phyloP scores from a whole-genome alignment of 2,113 vertebrate species.

The Scalopus aquaticus region DNA sequence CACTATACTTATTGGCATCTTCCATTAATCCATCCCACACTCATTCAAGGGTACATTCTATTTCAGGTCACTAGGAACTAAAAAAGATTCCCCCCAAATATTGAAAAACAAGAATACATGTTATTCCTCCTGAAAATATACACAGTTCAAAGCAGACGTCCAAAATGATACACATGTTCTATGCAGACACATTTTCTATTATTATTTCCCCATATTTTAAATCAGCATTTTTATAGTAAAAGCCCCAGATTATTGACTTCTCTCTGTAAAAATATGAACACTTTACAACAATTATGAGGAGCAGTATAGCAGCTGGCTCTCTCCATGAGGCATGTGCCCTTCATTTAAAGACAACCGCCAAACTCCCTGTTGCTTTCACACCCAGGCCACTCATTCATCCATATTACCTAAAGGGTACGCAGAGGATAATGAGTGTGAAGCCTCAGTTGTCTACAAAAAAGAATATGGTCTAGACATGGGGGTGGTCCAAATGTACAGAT shows the following conservation, averaged over 20 bases:
- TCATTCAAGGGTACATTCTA: not conserved
- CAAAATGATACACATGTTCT: not conserved
- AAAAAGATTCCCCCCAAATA: not conserved
- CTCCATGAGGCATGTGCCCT: not conserved
- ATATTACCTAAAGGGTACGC: fast-evolving
- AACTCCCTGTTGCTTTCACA: not conserved
- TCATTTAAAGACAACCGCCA: fast-evolving
- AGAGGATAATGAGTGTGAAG: not conserved
- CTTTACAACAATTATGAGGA: not conserved
- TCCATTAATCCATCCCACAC: not conserved
- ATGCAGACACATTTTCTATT: not conserved
- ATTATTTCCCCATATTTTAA: not conserved
- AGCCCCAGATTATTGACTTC: not conserved
- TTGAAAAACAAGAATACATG: not conserved
- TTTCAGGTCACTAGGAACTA: not conserved
- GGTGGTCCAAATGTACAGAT: not conserved
- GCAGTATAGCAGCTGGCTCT: not conserved
- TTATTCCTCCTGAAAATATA: not conserved
- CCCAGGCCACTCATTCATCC: not conserved
- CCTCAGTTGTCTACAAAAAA: not conserved
- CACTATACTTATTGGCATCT: not conserved
- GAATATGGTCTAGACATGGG: not conserved
- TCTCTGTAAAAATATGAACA: not conserved
- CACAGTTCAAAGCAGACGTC: not conserved
- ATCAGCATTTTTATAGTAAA: not conserved